Evolutionary conservation across 2,888 invertebrate genomes (phyloP).

Genomic region (Meiosimyza decipiens): DNA sequence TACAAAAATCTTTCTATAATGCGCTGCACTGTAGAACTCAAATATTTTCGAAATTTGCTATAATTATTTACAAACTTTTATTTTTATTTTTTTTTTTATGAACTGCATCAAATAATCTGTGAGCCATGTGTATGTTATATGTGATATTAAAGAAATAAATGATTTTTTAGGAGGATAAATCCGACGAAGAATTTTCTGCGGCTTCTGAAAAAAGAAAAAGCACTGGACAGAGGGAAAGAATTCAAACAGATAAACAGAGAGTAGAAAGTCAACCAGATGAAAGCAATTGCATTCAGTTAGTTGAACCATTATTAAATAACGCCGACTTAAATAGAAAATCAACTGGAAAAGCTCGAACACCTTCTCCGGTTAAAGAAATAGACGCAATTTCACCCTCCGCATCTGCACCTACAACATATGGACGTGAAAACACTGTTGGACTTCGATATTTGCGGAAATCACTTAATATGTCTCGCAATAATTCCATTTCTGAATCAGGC

Average conservation of each 20-base stretch:
- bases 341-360: constrained; percentile 17
- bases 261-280: too few relatives aligned
- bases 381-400: constrained; percentile 37
- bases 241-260: too few relatives aligned
- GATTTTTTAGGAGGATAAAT: constrained; percentile 43
- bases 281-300: neutral
- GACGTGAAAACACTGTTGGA: constrained; percentile 51
- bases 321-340: too few relatives aligned
- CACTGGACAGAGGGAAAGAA: too few relatives aligned
- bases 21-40: too few relatives aligned
- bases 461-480: constrained; percentile 47
- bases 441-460: constrained; percentile 54
- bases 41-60: too few relatives aligned
- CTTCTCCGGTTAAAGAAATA: constrained; percentile 7
- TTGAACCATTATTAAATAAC: too few relatives aligned
- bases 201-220: neutral
- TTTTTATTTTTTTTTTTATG: too few relatives aligned
- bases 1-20: too few relatives aligned
- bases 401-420: constrained; percentile 53
- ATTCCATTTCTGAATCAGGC: constrained; percentile 39
- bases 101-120: too few relatives aligned
- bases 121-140: too few relatives aligned
- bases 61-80: too few relatives aligned
- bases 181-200: constrained; percentile 36
- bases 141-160: neutral